A percentile compares a stretch with the other conserved stretches of the same genome.
phyloP scores from a whole-genome alignment of 2,888 invertebrate genomes.

The Agrotis clavis region DNA sequence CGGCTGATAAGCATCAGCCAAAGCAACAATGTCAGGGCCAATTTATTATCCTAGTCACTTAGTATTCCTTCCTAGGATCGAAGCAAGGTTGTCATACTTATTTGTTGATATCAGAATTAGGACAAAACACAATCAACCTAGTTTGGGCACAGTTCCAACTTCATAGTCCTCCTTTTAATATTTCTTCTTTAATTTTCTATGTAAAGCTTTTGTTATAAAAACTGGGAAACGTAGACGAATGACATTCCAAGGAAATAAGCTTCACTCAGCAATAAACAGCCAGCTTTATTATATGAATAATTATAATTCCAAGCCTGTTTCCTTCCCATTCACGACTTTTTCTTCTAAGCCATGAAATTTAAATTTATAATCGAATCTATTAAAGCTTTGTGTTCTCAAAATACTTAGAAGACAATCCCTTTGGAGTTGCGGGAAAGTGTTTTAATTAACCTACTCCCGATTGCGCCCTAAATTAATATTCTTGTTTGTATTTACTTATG shows the following conservation, averaged over 20 bases:
- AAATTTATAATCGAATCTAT: slow-evolving; percentile 70
- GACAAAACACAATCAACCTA: not conserved
- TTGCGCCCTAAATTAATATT: slow-evolving; percentile 53
- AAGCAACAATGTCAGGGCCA: not conserved
- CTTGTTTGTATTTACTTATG: slow-evolving; percentile 50
- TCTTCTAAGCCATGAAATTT: slow-evolving; percentile 62
- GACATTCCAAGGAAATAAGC: not conserved
- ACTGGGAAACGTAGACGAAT: not conserved
- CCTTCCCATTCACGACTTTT: slow-evolving; percentile 60
- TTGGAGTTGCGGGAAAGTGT: slow-evolving; percentile 55
- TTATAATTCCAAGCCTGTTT: slow-evolving; percentile 35
- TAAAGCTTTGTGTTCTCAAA: slow-evolving; percentile 60
- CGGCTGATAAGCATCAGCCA: slow-evolving; percentile 10
- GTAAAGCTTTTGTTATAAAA: slow-evolving; percentile 6
- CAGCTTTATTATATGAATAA: slow-evolving; percentile 14
- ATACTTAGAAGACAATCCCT: slow-evolving; percentile 63
- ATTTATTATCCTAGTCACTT: slow-evolving; percentile 4
- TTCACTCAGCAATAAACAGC: slow-evolving; percentile 12
- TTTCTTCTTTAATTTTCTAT: not conserved
- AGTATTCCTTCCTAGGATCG: slow-evolving; percentile 18
- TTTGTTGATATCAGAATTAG: slow-evolving; percentile 21
- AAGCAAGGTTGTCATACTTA: slow-evolving; percentile 12
- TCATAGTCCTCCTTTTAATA: not conserved
- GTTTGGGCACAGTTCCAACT: slow-evolving; percentile 8
- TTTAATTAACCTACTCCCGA: slow-evolving; percentile 59